Evolutionary conservation across 2,797 vertebrate species (phyloP).

Genomic region (Holocentrus rufus): DNA sequence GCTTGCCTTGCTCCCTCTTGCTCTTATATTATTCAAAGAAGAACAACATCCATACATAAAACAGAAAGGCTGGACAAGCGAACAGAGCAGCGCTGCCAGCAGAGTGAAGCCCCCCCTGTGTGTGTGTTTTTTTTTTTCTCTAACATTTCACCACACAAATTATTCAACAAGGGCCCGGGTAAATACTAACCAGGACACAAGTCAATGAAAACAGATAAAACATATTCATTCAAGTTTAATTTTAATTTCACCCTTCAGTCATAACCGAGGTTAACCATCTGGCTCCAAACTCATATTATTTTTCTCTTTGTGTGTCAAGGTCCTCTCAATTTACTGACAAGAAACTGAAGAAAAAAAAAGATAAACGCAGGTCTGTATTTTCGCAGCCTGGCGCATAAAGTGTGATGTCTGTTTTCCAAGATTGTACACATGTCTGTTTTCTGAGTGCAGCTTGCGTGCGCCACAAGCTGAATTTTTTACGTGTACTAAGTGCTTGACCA

Average conservation of each 20-base stretch:
- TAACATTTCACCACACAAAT: conserved; percentile 28
- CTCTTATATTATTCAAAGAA: conserved; percentile 40
- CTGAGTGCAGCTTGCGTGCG: too few relatives aligned
- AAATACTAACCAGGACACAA: conserved; percentile 15
- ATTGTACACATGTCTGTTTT: conserved; percentile 5
- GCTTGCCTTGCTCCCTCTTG: conserved; percentile 22
- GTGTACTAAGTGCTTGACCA: background rate
- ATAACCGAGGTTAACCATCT: conserved; percentile 10
- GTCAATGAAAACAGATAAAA: conserved; percentile 23
- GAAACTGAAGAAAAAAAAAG: background rate
- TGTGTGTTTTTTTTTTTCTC: background rate
- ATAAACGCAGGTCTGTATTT: background rate
- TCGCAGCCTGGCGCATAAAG: background rate
- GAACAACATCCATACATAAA: conserved; percentile 33
- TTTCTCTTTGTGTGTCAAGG: background rate
- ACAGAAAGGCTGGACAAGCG: conserved; percentile 26
- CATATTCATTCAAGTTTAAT: background rate
- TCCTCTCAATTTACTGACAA: background rate
- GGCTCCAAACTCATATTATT: background rate
- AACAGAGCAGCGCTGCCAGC: background rate
- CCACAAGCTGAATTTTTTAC: background rate
- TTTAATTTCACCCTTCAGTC: conserved; percentile 25
- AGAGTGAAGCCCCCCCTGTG: too few relatives aligned
- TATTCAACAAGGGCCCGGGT: conserved; percentile 34
- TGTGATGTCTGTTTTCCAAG: too few relatives aligned